These are phyloP conservation scores for Ceratina calcarata DNA, from an alignment of 1,140 invertebrate species.

Conservation along the genomic window DNA sequence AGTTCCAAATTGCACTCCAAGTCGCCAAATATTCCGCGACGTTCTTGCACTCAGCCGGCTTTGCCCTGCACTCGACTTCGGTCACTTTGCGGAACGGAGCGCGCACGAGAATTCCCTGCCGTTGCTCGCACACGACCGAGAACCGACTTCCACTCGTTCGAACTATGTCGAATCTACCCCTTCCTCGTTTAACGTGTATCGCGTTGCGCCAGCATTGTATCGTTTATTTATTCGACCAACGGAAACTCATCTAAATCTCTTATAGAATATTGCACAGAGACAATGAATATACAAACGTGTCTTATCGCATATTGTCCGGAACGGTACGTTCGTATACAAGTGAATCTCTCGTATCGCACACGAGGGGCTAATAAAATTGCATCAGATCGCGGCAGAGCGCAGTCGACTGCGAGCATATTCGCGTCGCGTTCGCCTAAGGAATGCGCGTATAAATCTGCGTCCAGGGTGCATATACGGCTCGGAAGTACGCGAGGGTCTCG, in stretches of 20 bases:
- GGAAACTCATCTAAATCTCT: too few relatives aligned
- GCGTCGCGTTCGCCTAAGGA: neutral
- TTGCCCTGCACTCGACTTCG: conserved; percentile 52
- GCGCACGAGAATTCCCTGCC: conserved; percentile 39
- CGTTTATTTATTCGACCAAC: too few relatives aligned
- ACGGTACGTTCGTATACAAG: too few relatives aligned
- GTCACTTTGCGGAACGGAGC: conserved; percentile 45
- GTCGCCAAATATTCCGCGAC: conserved; percentile 56
- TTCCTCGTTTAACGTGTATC: neutral
- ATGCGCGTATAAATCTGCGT: conserved; percentile 14
- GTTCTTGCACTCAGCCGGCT: conserved; percentile 56
- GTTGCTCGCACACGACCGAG: too few relatives aligned
- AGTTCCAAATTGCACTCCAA: conserved; percentile 57
- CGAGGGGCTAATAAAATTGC: too few relatives aligned
- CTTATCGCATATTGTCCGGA: too few relatives aligned
- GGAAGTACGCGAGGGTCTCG: neutral
- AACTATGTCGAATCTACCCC: conserved; percentile 29
- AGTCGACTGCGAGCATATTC: conserved; percentile 3
- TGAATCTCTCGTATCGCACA: too few relatives aligned
- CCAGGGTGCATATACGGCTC: neutral
- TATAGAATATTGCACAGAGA: too few relatives aligned
- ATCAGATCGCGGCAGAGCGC: too few relatives aligned
- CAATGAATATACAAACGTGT: too few relatives aligned
- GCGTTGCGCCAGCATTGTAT: too few relatives aligned
- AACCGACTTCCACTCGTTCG: conserved; percentile 41